These are phyloP conservation scores for Drosophila tripunctata DNA, from an alignment of 2,888 invertebrate species.

Conservation along the genomic window DNA sequence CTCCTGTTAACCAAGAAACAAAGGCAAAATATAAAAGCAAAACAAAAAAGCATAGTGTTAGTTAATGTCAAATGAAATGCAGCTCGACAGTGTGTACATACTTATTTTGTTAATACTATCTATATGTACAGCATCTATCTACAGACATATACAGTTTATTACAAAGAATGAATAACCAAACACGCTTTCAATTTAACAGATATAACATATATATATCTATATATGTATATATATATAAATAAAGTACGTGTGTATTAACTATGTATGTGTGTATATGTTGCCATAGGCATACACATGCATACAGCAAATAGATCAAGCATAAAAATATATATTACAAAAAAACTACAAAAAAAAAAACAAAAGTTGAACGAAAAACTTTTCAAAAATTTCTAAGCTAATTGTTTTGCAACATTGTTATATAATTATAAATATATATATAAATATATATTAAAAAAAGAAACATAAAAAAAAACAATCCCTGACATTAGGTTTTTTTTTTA, in stretches of 20 bases:
- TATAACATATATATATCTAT: slow-evolving; percentile 10
- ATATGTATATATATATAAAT: no score
- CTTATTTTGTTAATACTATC: slow-evolving; percentile 7
- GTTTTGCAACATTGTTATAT: slow-evolving; percentile 41
- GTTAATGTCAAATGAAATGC: not conserved
- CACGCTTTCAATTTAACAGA: slow-evolving; percentile 12
- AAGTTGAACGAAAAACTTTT: slow-evolving; percentile 27
- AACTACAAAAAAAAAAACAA: not conserved
- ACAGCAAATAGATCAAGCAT: not conserved
- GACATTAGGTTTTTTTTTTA: slow-evolving; percentile 68
- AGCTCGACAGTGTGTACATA: not conserved
- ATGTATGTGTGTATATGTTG: slow-evolving; percentile 5
- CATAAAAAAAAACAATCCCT: slow-evolving; percentile 28
- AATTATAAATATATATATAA: slow-evolving; percentile 29
- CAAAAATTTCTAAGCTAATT: slow-evolving; percentile 45
- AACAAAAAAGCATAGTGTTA: not conserved
- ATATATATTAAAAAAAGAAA: not conserved
- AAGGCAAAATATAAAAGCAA: slow-evolving; percentile 4
- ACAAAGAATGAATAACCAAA: not conserved
- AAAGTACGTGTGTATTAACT: slow-evolving; percentile 1
- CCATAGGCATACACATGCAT: slow-evolving; percentile 18
- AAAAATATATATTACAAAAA: not conserved
- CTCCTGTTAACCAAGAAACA: slow-evolving; percentile 16
- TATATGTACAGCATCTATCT: not conserved
- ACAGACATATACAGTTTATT: not conserved